A percentile compares a stretch with the other conserved stretches of the same genome.
These are phyloP conservation scores for Pterostichus niger DNA, from an alignment of 2,888 invertebrate species.

Conservation along the genomic window DNA sequence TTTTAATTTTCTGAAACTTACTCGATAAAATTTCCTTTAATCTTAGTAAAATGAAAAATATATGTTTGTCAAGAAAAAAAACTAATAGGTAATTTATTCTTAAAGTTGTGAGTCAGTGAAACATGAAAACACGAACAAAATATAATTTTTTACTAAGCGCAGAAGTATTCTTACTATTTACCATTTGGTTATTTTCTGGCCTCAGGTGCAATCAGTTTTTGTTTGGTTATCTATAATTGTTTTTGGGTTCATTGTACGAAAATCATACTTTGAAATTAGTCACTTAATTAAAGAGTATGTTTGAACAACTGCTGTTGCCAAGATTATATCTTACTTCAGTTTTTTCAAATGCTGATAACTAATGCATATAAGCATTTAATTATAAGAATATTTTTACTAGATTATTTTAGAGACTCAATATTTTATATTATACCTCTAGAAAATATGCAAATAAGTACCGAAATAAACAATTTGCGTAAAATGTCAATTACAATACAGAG, in stretches of 20 bases:
- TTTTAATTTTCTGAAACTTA: too few relatives aligned
- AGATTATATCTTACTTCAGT: constrained; percentile 4
- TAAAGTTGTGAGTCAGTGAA: neutral
- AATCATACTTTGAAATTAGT: constrained; percentile 34
- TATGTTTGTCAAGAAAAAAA: constrained; percentile 19
- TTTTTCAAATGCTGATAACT: constrained; percentile 3
- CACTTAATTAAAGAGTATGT: constrained; percentile 15
- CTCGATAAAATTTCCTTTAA: too few relatives aligned
- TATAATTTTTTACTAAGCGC: constrained; percentile 10
- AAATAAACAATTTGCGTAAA: too few relatives aligned
- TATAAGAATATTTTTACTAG: too few relatives aligned
- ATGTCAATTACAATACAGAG: too few relatives aligned
- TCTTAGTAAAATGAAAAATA: neutral
- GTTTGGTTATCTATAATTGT: constrained; percentile 53
- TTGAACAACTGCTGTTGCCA: constrained; percentile 30
- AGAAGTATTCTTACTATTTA: constrained; percentile 28
- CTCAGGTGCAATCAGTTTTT: constrained; percentile 27
- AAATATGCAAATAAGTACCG: too few relatives aligned
- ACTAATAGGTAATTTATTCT: constrained; percentile 26
- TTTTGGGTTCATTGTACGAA: constrained; percentile 45
- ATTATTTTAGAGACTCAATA: neutral
- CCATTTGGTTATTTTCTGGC: constrained; percentile 16
- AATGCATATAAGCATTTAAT: too few relatives aligned
- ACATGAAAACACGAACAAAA: constrained; percentile 29
- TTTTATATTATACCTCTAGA: too few relatives aligned